Evolutionary conservation across 2,113 vertebrate genomes (phyloP).

Genomic region (Scomber japonicus): DNA sequence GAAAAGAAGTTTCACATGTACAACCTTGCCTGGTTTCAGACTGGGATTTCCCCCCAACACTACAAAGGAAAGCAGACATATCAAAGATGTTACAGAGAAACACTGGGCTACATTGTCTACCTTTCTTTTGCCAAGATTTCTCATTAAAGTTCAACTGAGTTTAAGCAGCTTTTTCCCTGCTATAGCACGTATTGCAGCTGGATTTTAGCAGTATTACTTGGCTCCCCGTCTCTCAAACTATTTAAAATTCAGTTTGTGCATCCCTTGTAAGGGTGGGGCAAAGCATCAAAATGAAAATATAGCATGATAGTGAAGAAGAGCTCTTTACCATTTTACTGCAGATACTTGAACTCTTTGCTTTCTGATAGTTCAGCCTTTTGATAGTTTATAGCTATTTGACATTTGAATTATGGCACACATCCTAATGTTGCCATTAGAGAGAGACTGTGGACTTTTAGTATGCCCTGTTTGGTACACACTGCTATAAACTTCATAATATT

Average conservation of each 20-base stretch:
- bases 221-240: too few species aligned
- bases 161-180: too few species aligned
- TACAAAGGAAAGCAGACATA: background rate
- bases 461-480: too few species aligned
- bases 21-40: background rate
- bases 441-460: too few species aligned
- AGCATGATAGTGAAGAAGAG: background rate
- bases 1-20: slow-evolving; percentile 27
- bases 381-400: too few species aligned
- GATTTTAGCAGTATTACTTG: background rate
- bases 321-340: background rate
- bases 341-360: background rate
- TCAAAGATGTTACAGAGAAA: background rate
- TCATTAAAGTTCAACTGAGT: too few species aligned
- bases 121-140: too few species aligned
- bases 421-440: too few species aligned
- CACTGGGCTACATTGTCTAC: too few species aligned
- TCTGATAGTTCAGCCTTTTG: background rate
- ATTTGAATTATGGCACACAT: too few species aligned
- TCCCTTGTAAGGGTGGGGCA: background rate
- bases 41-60: slow-evolving; percentile 17
- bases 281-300: background rate
- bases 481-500: too few species aligned
- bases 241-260: background rate
- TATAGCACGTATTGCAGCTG: too few species aligned